phyloP scores from a whole-genome alignment of 1,140 invertebrate species.

The Neodiprion fabricii region DNA sequence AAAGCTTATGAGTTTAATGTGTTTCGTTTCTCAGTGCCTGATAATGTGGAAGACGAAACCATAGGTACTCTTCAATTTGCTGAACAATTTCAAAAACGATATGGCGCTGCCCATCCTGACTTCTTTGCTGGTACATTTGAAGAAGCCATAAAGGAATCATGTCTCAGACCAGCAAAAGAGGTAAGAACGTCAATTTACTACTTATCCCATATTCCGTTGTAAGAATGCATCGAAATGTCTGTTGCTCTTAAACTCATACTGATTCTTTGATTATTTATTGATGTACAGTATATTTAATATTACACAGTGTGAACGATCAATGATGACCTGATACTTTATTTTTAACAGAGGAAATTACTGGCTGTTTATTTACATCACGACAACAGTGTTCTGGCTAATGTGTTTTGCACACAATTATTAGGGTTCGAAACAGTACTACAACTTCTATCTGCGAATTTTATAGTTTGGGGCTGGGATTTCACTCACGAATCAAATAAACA shows the following conservation, averaged over 20 bases:
- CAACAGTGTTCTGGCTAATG: conserved; percentile 89
- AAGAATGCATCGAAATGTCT: neutral
- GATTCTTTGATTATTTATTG: neutral
- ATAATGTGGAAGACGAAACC: conserved; percentile 85
- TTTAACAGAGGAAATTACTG: conserved; percentile 85
- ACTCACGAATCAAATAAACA: conserved; percentile 85
- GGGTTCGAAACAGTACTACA: conserved; percentile 89
- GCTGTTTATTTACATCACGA: conserved; percentile 96
- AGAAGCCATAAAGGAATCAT: conserved; percentile 88
- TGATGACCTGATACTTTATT: conserved; percentile 26
- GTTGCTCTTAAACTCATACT: too few species aligned
- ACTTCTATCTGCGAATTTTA: conserved; percentile 85
- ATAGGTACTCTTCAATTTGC: conserved; percentile 85
- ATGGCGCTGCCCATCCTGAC: conserved; percentile 82
- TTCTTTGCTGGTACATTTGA: conserved; percentile 92
- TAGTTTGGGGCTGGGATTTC: conserved; percentile 96
- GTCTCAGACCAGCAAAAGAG: conserved; percentile 85
- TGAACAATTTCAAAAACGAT: conserved; percentile 81
- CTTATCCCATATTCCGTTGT: neutral
- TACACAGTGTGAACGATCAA: conserved; percentile 9
- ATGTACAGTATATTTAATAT: conserved; percentile 10
- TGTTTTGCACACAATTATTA: conserved; percentile 94
- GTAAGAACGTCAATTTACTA: conserved; percentile 59
- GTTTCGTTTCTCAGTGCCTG: conserved; percentile 74
- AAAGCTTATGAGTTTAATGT: conserved; percentile 7